phyloP scores from a whole-genome alignment of 2,797 vertebrate species.

The Nasua narica region DNA sequence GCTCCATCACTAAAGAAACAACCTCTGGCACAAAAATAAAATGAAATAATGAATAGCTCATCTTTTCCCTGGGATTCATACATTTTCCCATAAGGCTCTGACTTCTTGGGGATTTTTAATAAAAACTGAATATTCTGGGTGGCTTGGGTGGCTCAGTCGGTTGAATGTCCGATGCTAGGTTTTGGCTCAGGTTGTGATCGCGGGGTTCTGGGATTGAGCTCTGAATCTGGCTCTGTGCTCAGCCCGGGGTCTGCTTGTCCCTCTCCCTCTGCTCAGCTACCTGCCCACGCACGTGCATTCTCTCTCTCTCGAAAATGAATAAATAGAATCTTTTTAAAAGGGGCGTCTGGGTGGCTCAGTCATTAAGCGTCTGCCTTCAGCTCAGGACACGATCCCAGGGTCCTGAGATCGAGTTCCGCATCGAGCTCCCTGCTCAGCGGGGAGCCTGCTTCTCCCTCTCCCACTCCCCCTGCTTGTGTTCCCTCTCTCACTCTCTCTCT shows the following conservation, averaged over 20 bases:
- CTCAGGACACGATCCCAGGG: too few species aligned
- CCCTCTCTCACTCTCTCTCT: background rate
- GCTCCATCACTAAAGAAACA: slow-evolving; percentile 25
- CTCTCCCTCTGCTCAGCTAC: background rate
- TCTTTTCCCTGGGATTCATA: slow-evolving; percentile 2
- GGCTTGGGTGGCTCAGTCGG: background rate
- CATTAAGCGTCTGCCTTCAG: too few species aligned
- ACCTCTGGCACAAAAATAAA: background rate
- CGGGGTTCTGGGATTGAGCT: background rate
- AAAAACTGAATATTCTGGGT: background rate
- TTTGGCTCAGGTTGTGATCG: background rate
- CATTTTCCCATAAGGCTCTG: background rate
- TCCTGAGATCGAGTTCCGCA: background rate
- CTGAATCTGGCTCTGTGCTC: background rate
- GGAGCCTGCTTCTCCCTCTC: too few species aligned
- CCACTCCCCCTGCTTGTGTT: background rate
- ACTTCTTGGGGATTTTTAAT: slow-evolving; percentile 45
- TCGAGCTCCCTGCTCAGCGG: too few species aligned
- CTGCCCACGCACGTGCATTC: background rate
- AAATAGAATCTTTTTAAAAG: background rate
- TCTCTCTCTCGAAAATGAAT: background rate
- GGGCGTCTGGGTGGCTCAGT: too few species aligned
- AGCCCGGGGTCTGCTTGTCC: background rate
- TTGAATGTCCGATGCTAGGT: background rate
- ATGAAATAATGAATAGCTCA: background rate